A percentile compares a stretch with the other conserved stretches of the same genome.
Conservation (phyloP, 2,113 vertebrate genomes). For the Pterocles orientalis region DNA sequence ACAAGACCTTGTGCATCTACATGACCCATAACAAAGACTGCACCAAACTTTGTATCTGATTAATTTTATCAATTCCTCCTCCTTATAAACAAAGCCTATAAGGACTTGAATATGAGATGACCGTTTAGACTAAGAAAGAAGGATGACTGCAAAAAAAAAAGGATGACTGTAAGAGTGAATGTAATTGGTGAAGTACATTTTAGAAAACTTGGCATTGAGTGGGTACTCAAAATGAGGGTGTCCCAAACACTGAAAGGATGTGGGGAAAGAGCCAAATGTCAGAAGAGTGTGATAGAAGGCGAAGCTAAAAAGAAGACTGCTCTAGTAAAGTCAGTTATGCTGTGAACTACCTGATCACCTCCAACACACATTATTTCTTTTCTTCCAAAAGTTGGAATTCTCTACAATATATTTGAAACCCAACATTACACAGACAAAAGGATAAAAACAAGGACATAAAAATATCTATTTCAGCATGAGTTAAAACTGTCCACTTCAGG, state of each 20-base stretch:
- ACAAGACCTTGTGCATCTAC: background rate
- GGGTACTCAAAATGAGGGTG: background rate
- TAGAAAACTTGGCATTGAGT: background rate
- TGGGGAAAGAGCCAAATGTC: background rate
- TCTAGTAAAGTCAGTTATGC: background rate
- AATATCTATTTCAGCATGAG: background rate
- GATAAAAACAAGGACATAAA: background rate
- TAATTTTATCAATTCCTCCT: background rate
- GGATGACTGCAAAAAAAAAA: background rate
- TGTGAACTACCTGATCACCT: background rate
- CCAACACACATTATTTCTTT: background rate
- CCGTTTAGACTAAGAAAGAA: background rate
- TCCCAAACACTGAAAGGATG: background rate
- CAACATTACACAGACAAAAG: background rate
- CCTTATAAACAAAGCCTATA: background rate
- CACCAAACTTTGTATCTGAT: background rate
- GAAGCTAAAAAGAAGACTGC: background rate
- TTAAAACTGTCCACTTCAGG: background rate
- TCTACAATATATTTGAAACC: background rate
- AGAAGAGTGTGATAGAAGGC: background rate
- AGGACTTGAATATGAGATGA: fast-evolving
- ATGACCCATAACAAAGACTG: background rate
- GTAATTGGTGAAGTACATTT: background rate
- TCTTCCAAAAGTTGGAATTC: background rate
- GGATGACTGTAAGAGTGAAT: background rate